These are phyloP conservation scores for Redunca redunca DNA, from an alignment of 2,113 vertebrate genomes.

Conservation along the genomic window DNA sequence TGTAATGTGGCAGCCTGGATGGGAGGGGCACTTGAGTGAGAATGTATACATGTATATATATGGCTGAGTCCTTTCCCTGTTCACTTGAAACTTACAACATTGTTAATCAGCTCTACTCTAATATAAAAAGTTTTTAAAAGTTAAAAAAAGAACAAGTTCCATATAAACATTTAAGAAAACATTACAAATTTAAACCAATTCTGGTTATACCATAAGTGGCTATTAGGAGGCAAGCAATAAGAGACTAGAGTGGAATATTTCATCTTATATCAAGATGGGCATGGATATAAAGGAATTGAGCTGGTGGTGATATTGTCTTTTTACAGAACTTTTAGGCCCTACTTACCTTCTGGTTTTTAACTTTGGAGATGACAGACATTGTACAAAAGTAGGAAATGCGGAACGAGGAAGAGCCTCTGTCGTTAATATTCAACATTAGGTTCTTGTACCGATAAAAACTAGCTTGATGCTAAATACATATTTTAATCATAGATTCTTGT, in stretches of 20 bases:
- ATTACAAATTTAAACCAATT: not conserved
- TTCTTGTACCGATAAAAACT: not conserved
- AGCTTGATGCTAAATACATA: constrained; percentile 1
- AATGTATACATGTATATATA: not conserved
- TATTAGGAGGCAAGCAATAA: not conserved
- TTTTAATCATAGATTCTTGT: constrained; percentile 56
- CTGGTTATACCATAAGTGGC: not conserved
- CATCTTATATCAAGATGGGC: not conserved
- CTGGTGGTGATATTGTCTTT: not conserved
- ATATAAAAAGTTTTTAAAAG: not conserved
- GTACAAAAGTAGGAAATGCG: not conserved
- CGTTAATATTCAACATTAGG: not conserved
- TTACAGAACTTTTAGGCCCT: not conserved
- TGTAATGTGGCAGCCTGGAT: not conserved
- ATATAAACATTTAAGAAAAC: not conserved
- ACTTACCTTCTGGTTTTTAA: not conserved
- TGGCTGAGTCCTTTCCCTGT: not conserved
- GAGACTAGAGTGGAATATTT: not conserved
- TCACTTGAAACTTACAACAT: not conserved
- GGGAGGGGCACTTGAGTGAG: not conserved
- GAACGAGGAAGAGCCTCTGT: not conserved
- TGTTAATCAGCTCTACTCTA: not conserved
- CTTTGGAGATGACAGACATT: not conserved
- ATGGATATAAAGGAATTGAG: not conserved
- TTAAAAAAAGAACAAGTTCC: not conserved